These are phyloP conservation scores for Philotrypesis tridentata DNA, from an alignment of 1,140 invertebrate species.

Conservation along the genomic window DNA sequence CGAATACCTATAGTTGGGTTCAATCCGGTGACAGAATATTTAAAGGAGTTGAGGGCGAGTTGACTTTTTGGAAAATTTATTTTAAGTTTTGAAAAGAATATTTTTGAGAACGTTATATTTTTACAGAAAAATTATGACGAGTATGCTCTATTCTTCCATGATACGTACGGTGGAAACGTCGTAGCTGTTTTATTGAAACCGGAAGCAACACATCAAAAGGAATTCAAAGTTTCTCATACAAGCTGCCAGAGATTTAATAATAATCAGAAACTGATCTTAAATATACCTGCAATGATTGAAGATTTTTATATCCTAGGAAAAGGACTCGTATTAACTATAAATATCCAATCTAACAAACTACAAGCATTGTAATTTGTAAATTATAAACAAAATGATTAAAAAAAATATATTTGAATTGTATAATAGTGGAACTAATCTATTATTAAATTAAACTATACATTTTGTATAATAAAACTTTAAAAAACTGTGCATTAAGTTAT, in stretches of 20 bases:
- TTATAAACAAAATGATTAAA: slow-evolving; percentile 14
- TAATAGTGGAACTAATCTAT: slow-evolving; percentile 5
- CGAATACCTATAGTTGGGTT: slow-evolving; percentile 85
- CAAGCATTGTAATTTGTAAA: slow-evolving; percentile 32
- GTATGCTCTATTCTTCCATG: slow-evolving; percentile 91
- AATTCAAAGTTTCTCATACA: slow-evolving; percentile 82
- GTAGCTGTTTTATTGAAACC: slow-evolving; percentile 91
- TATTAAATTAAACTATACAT: slow-evolving; percentile 40
- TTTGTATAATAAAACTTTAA: slow-evolving; percentile 7
- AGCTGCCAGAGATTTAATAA: slow-evolving; percentile 72
- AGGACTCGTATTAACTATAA: slow-evolving; percentile 77
- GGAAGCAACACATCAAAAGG: slow-evolving; percentile 74
- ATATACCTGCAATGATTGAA: slow-evolving; percentile 81
- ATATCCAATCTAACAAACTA: slow-evolving; percentile 60
- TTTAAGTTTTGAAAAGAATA: neutral
- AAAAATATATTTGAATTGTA: slow-evolving; percentile 33
- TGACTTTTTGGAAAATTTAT: slow-evolving; percentile 41
- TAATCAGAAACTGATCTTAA: slow-evolving; percentile 74
- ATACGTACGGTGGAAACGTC: slow-evolving; percentile 85
- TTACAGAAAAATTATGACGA: slow-evolving; percentile 83
- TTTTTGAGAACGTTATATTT: slow-evolving; percentile 6
- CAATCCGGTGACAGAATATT: slow-evolving; percentile 82
- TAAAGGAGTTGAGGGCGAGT: slow-evolving; percentile 84
- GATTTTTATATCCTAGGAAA: slow-evolving; percentile 82
- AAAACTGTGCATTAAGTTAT: neutral